phyloP scores from a whole-genome alignment of 2,888 invertebrate species.

The Lutraria lutraria region DNA sequence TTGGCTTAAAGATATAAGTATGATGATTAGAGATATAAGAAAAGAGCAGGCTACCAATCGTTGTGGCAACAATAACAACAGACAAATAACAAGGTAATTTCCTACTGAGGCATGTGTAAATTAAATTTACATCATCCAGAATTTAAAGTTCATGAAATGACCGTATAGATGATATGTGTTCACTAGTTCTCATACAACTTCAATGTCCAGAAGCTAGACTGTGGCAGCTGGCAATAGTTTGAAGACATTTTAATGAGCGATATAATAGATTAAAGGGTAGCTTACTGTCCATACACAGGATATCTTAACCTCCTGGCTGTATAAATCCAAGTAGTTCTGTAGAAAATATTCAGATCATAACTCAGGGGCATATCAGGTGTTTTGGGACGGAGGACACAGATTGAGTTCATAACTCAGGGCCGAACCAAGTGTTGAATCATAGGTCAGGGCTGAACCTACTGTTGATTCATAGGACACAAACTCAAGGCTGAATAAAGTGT shows the following conservation, averaged over 20 bases:
- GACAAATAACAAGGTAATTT: conserved; percentile 44
- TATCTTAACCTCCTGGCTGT: neutral
- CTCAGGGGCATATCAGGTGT: neutral
- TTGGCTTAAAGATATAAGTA: conserved; percentile 1
- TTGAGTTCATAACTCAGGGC: too few species aligned
- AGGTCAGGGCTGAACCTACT: too few species aligned
- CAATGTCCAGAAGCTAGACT: neutral
- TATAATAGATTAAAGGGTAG: conserved; percentile 10
- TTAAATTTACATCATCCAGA: conserved; percentile 21
- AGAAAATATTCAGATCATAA: neutral
- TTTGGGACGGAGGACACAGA: too few species aligned
- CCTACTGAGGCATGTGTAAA: conserved; percentile 27
- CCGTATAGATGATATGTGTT: neutral
- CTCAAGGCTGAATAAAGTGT: too few species aligned
- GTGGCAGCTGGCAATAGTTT: neutral
- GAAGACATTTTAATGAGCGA: conserved; percentile 15
- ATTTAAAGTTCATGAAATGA: conserved; percentile 23
- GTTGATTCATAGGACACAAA: too few species aligned
- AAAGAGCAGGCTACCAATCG: neutral
- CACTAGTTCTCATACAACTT: neutral
- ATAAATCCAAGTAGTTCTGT: neutral
- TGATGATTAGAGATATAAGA: neutral
- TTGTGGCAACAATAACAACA: conserved; percentile 11
- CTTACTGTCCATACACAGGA: neutral
- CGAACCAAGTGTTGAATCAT: too few species aligned